Base-by-base conservation (phyloP, 2,113 vertebrate genomes). In the Oenanthe oenanthe region DNA sequence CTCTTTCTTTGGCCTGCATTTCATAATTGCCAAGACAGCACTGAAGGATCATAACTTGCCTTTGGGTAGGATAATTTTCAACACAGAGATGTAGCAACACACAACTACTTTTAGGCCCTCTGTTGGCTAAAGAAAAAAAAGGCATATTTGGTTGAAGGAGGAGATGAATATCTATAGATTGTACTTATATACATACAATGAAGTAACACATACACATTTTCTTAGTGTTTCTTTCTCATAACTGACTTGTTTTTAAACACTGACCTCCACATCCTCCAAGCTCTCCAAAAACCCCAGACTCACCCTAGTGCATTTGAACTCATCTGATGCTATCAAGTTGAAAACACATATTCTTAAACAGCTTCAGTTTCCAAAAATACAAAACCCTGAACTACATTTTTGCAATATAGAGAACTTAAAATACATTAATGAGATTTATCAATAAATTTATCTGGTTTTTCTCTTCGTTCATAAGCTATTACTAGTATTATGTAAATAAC, bases 191-290 rank as follows among this genome's bases (percentile, higher is more conserved):
- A 57, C 5, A 36, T 7, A 65, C 22, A 34, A 77, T 70, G 31
- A 24, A 92, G 42, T 38, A 24, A 70, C 12, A 61, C 5, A 65
- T 38, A 75, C 0, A 9, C 15, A 25, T 71, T 67, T 85, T 79
- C 63, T 65, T 12, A 87, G 9, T n/a, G 6, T 83, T 88, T 86
- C n/a, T 56, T 50, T 81, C 32, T 68, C 19, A 54, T 36, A 73
- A 67, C 3, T 60, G 24, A 38, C 31, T 42, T 54, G 2, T 22
- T 82, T 79, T 68, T 51, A 74, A 94, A 78, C 5, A n/a, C 9
- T 71, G 48, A 9, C 4, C 5, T 6, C 18, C 15, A 48, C 2
- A 2, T 9, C 5, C 6, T 4, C 2, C 13, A 54, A 57, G 40
- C 4, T 57, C 31, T 20, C 67, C 6, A 72, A 91, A 89, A 68